A percentile compares a stretch with the other conserved stretches of the same genome.
Conservation (phyloP, 2,888 invertebrate genomes). For the Drosophila meridionalis region DNA sequence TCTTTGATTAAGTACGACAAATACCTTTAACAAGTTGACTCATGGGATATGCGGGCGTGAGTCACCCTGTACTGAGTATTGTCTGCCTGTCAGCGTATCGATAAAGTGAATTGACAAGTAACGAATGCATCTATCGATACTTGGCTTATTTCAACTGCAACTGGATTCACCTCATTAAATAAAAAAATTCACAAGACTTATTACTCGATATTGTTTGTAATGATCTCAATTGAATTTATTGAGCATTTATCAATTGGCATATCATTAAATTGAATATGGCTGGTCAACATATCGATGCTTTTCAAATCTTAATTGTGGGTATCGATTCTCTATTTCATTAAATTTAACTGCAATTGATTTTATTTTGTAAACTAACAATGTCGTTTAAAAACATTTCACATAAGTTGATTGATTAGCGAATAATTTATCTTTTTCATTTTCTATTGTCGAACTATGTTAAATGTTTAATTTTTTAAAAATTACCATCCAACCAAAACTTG, state of each 20-base stretch:
- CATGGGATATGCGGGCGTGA: constrained; percentile 14
- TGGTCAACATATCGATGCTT: constrained; percentile 25
- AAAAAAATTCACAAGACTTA: background rate
- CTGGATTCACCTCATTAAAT: no score
- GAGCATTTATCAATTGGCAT: background rate
- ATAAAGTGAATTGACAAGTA: constrained; percentile 7
- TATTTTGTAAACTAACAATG: constrained; percentile 1
- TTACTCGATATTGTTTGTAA: background rate
- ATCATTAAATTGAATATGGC: background rate
- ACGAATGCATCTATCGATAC: constrained; percentile 2
- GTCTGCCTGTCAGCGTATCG: constrained; percentile 20
- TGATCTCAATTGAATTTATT: background rate
- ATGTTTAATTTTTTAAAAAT: background rate
- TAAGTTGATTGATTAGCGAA: background rate
- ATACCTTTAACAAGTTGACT: constrained; percentile 49
- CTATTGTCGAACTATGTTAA: background rate
- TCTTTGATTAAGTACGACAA: constrained; percentile 19
- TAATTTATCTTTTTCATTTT: background rate
- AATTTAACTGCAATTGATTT: background rate
- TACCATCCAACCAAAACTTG: background rate
- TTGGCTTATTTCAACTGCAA: background rate
- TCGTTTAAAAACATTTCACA: background rate
- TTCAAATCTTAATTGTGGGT: background rate
- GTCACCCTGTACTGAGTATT: constrained; percentile 38
- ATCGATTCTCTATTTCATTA: background rate